Conservation (phyloP, 2,888 invertebrate species). For the Eristalis tenax region DNA sequence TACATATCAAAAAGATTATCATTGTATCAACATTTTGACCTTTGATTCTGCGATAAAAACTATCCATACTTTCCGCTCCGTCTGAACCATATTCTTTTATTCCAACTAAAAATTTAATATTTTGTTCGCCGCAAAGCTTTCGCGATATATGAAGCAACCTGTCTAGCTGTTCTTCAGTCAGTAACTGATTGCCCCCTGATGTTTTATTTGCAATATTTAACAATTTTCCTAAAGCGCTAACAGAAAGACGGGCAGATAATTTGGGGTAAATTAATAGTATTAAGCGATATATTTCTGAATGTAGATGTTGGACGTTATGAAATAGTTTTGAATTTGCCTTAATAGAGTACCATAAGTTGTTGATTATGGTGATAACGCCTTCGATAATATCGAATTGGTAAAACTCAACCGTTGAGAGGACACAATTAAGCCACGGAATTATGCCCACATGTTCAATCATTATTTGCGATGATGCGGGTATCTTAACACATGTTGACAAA, state of each 20-base stretch:
- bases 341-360: constrained; percentile 79
- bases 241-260: constrained; percentile 78
- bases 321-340: constrained; percentile 76
- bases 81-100: constrained; percentile 76
- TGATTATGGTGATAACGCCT: constrained; percentile 78
- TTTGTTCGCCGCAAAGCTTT: constrained; percentile 75
- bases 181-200: constrained; percentile 63
- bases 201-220: constrained; percentile 79
- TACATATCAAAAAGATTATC: not conserved
- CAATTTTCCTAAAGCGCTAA: constrained; percentile 75
- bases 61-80: constrained; percentile 74
- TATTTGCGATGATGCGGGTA: constrained; percentile 85
- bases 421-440: constrained; percentile 85
- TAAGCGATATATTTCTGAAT: constrained; percentile 75
- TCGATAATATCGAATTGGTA: constrained; percentile 81
- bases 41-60: constrained; percentile 74
- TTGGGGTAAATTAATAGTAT: constrained; percentile 76
- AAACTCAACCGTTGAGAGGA: constrained; percentile 78
- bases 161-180: constrained; percentile 75
- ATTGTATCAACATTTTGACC: not conserved
- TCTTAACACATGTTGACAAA: constrained; percentile 84
- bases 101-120: constrained; percentile 74
- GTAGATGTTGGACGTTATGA: constrained; percentile 76
- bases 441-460: constrained; percentile 87
- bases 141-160: constrained; percentile 77